Evolutionary conservation across 2,113 vertebrate species (phyloP).

Genomic region (Diadophis punctatus): DNA sequence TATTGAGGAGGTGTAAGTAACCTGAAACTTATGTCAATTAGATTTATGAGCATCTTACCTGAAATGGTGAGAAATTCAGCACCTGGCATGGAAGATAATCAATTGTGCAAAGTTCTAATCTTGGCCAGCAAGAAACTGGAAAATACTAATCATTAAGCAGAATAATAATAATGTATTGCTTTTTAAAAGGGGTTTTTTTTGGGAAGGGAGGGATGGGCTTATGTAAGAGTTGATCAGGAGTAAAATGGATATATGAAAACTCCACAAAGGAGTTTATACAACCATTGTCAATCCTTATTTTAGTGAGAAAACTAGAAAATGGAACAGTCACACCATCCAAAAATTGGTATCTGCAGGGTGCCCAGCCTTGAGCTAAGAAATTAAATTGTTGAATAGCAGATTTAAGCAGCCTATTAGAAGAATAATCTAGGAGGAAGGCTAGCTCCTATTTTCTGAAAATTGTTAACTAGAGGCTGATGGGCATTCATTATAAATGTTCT

Average conservation of each 20-base stretch:
- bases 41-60: constrained; percentile 54
- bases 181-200: neutral
- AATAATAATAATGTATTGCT: constrained; percentile 1
- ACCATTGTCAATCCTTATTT: neutral
- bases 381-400: neutral
- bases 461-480: neutral
- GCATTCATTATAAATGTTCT: neutral
- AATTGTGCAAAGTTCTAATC: constrained; percentile 56
- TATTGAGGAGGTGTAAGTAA: neutral
- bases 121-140: constrained; percentile 65
- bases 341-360: neutral
- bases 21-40: neutral
- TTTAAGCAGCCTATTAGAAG: neutral
- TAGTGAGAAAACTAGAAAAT: neutral
- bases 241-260: neutral
- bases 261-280: neutral
- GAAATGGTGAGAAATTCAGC: constrained; percentile 68
- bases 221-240: neutral
- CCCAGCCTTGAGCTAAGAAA: neutral
- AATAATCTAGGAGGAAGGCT: neutral
- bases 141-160: constrained; percentile 73
- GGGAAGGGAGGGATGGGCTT: neutral
- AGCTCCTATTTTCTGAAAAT: neutral
- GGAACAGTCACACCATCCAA: neutral
- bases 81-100: constrained; percentile 68